A percentile compares a stretch with the other conserved stretches of the same genome.
Conservation (phyloP, 1,140 invertebrate species). For the Drosophila hydei region DNA sequence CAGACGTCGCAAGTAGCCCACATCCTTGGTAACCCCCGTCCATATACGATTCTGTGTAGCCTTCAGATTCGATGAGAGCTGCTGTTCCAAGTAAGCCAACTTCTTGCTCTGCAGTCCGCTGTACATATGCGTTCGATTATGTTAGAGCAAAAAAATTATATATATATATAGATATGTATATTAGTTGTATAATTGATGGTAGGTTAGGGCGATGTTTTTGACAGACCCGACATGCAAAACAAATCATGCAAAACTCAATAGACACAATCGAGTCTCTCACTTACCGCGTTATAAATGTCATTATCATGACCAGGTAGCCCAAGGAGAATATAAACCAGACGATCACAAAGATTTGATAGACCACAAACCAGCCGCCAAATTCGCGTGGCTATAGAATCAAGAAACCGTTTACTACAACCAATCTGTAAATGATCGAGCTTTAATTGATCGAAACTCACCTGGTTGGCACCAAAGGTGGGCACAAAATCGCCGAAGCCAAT, state of each 20-base stretch:
- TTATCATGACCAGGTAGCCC: conserved; percentile 95
- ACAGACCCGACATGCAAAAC: conserved; percentile 53
- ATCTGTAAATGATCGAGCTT: too few species aligned
- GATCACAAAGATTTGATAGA: conserved; percentile 82
- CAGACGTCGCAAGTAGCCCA: conserved; percentile 89
- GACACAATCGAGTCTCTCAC: conserved; percentile 1
- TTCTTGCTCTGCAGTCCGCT: conserved; percentile 87
- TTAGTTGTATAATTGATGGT: conserved; percentile 23
- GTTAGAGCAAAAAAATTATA: conserved; percentile 20
- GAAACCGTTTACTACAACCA: too few species aligned
- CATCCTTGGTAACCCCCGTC: conserved; percentile 90
- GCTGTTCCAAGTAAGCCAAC: conserved; percentile 90
- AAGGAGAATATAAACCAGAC: conserved; percentile 96
- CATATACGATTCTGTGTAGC: conserved; percentile 91
- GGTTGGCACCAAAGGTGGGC: conserved; percentile 85
- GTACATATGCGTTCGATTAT: conserved; percentile 18
- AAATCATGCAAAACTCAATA: conserved; percentile 43
- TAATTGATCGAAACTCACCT: conserved; percentile 84
- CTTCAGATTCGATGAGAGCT: conserved; percentile 89
- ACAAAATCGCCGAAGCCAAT: conserved; percentile 98
- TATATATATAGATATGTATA: conserved; percentile 6
- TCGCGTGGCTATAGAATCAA: conserved; percentile 57
- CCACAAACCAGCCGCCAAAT: conserved; percentile 81
- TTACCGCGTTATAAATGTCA: conserved; percentile 91
- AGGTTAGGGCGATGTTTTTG: not conserved